These are phyloP conservation scores for Aricia artaxerxes DNA, from an alignment of 2,888 invertebrate genomes.

Conservation along the genomic window DNA sequence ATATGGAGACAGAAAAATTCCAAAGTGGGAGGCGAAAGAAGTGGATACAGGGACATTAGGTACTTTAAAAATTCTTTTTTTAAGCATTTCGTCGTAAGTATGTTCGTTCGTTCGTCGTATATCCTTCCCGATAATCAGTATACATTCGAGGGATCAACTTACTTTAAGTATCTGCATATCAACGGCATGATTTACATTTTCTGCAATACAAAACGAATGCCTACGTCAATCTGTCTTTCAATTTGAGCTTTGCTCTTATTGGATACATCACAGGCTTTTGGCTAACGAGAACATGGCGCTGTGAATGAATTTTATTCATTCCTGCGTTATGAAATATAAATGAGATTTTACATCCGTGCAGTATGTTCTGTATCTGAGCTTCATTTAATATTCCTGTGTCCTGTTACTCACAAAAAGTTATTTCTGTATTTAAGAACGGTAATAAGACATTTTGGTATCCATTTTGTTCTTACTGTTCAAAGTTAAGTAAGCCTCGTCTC, in stretches of 20 bases:
- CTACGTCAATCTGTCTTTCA: slow-evolving; percentile 25
- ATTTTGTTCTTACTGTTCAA: neutral
- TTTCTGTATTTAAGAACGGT: neutral
- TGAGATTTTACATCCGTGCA: slow-evolving; percentile 5
- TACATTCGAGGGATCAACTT: slow-evolving; percentile 21
- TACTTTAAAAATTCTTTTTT: too few species aligned
- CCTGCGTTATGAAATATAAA: slow-evolving; percentile 5
- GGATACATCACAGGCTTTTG: slow-evolving; percentile 22
- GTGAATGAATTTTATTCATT: slow-evolving; percentile 11
- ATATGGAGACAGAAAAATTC: too few species aligned
- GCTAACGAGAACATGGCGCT: slow-evolving; percentile 1
- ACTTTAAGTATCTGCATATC: slow-evolving; percentile 7
- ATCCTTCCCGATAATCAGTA: slow-evolving; percentile 16
- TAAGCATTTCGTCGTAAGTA: too few species aligned
- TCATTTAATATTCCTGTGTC: neutral
- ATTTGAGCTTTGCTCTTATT: slow-evolving; percentile 14
- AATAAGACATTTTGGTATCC: neutral
- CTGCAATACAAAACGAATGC: slow-evolving; percentile 7
- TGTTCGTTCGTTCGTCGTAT: neutral
- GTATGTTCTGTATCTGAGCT: neutral
- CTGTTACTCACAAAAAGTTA: neutral
- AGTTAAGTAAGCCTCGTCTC: neutral
- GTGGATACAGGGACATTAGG: too few species aligned
- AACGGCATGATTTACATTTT: slow-evolving; percentile 16
- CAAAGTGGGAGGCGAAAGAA: too few species aligned